Percentiles rank a stretch among this genome's conserved stretches.
phyloP scores from a whole-genome alignment of 1,140 invertebrate species.

The Thalassaphorura encarpata region DNA sequence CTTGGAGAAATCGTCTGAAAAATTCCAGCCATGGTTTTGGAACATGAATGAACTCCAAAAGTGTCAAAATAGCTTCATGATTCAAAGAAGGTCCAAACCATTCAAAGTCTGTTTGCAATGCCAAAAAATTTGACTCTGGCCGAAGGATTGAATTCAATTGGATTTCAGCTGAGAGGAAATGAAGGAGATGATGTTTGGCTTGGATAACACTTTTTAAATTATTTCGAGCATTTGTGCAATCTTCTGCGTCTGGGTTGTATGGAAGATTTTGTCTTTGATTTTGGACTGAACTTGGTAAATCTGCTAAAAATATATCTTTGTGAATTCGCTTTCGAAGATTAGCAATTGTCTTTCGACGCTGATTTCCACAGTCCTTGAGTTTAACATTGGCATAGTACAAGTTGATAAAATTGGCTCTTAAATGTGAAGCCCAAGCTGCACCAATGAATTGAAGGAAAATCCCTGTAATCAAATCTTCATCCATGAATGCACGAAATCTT shows the following conservation, averaged over 20 bases:
- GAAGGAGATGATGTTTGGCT: too few species aligned
- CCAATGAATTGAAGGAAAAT: slow-evolving; percentile 20
- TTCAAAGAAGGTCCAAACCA: slow-evolving; percentile 13
- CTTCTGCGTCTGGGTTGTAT: too few species aligned
- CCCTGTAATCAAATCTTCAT: slow-evolving; percentile 22
- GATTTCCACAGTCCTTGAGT: too few species aligned
- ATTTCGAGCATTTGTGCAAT: too few species aligned
- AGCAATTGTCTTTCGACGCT: too few species aligned
- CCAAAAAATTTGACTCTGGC: slow-evolving; percentile 1
- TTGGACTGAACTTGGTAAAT: too few species aligned
- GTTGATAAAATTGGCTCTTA: not conserved
- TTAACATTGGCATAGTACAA: slow-evolving; percentile 15
- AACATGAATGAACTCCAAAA: slow-evolving; percentile 12
- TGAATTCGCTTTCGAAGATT: too few species aligned
- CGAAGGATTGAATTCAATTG: slow-evolving; percentile 2
- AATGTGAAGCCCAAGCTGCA: slow-evolving; percentile 4
- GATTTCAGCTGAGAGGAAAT: slow-evolving; percentile 15
- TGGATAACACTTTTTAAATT: too few species aligned
- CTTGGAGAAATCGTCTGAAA: slow-evolving; percentile 12
- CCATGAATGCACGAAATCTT: slow-evolving; percentile 7
- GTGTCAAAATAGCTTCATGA: slow-evolving; percentile 3
- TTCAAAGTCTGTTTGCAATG: slow-evolving; percentile 17
- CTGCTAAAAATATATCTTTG: too few species aligned
- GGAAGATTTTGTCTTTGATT: too few species aligned
- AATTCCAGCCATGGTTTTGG: slow-evolving; percentile 11